Base-by-base conservation (phyloP, 2,888 invertebrate species). In the Cynaeus angustus region DNA sequence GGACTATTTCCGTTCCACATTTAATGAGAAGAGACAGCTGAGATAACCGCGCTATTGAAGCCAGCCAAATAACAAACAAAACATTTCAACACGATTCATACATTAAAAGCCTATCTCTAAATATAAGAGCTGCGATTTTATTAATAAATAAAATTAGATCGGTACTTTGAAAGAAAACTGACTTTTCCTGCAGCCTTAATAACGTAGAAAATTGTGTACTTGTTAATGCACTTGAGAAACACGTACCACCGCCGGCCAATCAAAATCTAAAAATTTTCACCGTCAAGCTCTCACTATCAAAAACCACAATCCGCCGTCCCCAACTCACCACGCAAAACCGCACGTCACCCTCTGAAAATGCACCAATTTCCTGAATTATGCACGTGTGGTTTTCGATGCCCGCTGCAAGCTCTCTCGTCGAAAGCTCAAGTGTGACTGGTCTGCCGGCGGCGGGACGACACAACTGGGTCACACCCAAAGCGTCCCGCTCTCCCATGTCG, bases 401-500 rank as follows among this genome's bases (percentile, higher is more conserved):
- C 48, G 48, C 62, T 7, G 45, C 53, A 21, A 21, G 16, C 53
- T 30, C 21, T 13, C 41, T 28, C 37, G 26, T 7, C 56, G 7
- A 28, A 43, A 21, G 43, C 10, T 10, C 13, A 46, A 59, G 12
- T 33, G 30, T 56, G 46, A 66, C 66, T 66, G 67, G 53, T 12
- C 45, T 50, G 45, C n/a, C 26, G 56, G 53, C 37, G 58, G 65
- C 61, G 65, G 48, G 28, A 52, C 68, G 58, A 61, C 66, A 59
- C 30, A 70, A 67, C 64, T 71, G 71, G 71, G 71, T 71, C 71
- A 71, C 71, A 71, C 71, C 71, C 71, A 71, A 67, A 66, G 61
- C 43, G 59, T 53, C 65, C 64, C 58, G 59, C 55, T 12, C 37
- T 16, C 43, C 46, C 46, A 46, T 46, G 46, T 50, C 58, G 14